These are phyloP conservation scores for Megaceryle maxima DNA, from an alignment of 2,113 vertebrate species.

Conservation along the genomic window DNA sequence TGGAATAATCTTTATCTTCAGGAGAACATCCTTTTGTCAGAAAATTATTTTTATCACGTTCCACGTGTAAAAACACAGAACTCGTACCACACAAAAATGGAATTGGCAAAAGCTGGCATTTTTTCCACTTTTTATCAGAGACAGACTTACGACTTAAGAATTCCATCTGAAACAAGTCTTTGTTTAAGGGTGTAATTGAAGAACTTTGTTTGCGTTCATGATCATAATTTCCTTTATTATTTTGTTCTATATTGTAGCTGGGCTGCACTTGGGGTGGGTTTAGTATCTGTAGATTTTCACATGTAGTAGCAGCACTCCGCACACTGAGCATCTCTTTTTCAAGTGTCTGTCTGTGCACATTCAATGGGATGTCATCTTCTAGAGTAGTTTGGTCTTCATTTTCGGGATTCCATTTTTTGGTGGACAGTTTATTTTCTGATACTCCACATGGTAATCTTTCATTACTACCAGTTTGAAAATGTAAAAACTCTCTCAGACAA, in stretches of 20 bases:
- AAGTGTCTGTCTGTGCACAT: not conserved
- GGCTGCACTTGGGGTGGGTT: not conserved
- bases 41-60: not conserved
- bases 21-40: not conserved
- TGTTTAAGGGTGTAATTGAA: not conserved
- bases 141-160: not conserved
- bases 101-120: not conserved
- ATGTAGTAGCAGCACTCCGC: not conserved
- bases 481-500: not conserved
- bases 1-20: not conserved
- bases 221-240: not conserved
- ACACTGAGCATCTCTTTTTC: not conserved
- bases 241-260: not conserved
- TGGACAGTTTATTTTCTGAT: not conserved
- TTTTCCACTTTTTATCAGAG: conserved; percentile 6
- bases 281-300: not conserved
- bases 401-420: not conserved
- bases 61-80: not conserved
- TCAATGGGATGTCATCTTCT: not conserved
- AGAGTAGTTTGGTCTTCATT: not conserved
- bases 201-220: not conserved
- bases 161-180: not conserved
- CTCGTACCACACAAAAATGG: not conserved
- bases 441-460: not conserved
- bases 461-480: not conserved